Conservation (phyloP, 2,797 vertebrate species). For the Phalanger gymnotis region DNA sequence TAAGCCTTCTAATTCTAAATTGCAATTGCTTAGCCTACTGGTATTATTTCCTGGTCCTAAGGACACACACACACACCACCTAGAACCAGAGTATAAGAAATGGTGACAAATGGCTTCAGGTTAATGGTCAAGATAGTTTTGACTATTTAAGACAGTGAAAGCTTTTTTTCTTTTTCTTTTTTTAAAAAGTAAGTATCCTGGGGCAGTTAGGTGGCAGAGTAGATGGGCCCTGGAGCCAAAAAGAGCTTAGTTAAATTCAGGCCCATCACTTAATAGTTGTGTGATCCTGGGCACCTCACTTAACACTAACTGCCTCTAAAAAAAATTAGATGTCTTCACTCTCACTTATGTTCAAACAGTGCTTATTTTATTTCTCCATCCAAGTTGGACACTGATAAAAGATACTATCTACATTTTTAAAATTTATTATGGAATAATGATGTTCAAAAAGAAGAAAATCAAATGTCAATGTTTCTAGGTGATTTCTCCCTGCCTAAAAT, state of each 20-base stretch:
- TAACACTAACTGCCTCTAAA: not conserved
- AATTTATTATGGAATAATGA: not conserved
- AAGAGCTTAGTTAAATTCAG: not conserved
- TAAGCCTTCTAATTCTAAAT: not conserved
- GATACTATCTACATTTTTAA: not conserved
- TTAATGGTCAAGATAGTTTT: not conserved
- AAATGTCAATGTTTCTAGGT: not conserved
- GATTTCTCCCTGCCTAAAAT: not conserved
- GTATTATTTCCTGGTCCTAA: not conserved
- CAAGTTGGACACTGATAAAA: not conserved
- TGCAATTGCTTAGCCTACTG: not conserved
- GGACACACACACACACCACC: not conserved
- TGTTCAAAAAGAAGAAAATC: not conserved
- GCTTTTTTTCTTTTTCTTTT: not conserved
- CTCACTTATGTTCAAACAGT: not conserved
- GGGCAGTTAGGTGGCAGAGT: not conserved
- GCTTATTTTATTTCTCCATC: not conserved
- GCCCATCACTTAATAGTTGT: not conserved
- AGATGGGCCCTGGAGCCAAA: not conserved
- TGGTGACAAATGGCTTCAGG: not conserved
- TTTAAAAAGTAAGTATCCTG: not conserved
- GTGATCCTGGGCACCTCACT: too few relatives aligned
- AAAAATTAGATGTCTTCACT: not conserved
- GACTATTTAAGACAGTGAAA: not conserved
- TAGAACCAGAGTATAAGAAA: not conserved